These are phyloP conservation scores for Aphis craccivora DNA, from an alignment of 1,140 invertebrate genomes.

Conservation along the genomic window DNA sequence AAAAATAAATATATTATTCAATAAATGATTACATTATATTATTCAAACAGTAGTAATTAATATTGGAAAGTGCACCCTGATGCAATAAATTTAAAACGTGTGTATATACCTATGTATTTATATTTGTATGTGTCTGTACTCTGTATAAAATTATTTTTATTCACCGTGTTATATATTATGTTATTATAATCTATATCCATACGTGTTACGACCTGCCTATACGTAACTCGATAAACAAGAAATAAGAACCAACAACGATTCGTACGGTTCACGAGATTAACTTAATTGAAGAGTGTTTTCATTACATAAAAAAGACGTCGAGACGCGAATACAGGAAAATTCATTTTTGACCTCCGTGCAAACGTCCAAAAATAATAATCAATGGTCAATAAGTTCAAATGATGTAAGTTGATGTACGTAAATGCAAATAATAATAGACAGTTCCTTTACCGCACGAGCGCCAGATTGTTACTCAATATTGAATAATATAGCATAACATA, in stretches of 20 bases:
- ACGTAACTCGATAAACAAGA: conserved; percentile 2
- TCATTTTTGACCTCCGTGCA: neutral
- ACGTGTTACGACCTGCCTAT: neutral
- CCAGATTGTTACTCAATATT: neutral
- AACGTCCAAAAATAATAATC: conserved; percentile 38
- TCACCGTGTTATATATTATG: neutral
- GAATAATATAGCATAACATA: neutral
- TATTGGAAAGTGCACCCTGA: neutral
- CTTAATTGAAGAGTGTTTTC: neutral
- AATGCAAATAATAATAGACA: neutral
- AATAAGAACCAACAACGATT: neutral
- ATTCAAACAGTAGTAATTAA: neutral
- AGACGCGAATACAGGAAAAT: neutral
- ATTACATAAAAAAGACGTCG: neutral
- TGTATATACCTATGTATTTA: neutral
- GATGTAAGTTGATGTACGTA: conserved; percentile 41
- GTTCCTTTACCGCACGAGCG: neutral
- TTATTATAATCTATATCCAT: neutral
- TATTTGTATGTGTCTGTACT: neutral
- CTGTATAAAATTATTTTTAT: neutral
- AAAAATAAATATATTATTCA: neutral
- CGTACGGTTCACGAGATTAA: neutral
- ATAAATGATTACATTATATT: neutral
- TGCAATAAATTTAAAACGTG: conserved; percentile 1
- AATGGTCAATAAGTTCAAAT: conserved; percentile 31